A percentile compares a stretch with the other conserved stretches of the same genome.
Evolutionary conservation across 2,888 invertebrate species (phyloP).

Genomic region (Cactoblastis cactorum): DNA sequence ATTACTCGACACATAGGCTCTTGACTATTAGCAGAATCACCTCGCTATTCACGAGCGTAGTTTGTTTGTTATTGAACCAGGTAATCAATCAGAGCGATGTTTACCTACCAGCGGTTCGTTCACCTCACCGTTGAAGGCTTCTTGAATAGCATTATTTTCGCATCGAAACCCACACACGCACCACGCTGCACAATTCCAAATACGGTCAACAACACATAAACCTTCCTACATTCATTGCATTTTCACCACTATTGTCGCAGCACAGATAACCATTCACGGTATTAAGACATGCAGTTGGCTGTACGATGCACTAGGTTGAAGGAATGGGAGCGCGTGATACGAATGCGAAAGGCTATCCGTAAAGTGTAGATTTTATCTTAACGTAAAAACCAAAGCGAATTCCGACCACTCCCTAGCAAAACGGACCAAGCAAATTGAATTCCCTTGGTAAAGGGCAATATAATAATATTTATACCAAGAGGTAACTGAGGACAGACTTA

Average conservation of each 20-base stretch:
- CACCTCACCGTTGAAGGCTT: slow-evolving; percentile 65
- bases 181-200: slow-evolving; percentile 64
- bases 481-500: slow-evolving; percentile 32
- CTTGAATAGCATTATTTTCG: slow-evolving; percentile 56
- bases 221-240: too few relatives aligned
- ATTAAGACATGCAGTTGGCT: too few relatives aligned
- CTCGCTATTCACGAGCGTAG: slow-evolving; percentile 33
- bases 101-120: slow-evolving; percentile 58
- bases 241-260: too few relatives aligned
- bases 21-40: slow-evolving; percentile 37
- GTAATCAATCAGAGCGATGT: slow-evolving; percentile 58
- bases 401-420: slow-evolving; percentile 51
- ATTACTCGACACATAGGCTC: slow-evolving; percentile 37
- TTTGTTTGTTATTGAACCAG: slow-evolving; percentile 41
- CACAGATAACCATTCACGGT: too few relatives aligned
- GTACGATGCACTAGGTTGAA: slow-evolving; percentile 69
- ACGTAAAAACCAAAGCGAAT: slow-evolving; percentile 47
- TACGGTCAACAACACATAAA: too few relatives aligned
- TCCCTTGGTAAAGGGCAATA: slow-evolving; percentile 40
- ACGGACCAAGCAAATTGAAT: slow-evolving; percentile 60
- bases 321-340: slow-evolving; percentile 69
- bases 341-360: slow-evolving; percentile 60
- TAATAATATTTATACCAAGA: slow-evolving; percentile 47
- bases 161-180: slow-evolving; percentile 59
- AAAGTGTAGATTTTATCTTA: slow-evolving; percentile 57